A percentile compares a stretch with the other conserved stretches of the same genome.
Evolutionary conservation across 2,797 vertebrate species (phyloP).

Genomic region (Sebastes goodei): DNA sequence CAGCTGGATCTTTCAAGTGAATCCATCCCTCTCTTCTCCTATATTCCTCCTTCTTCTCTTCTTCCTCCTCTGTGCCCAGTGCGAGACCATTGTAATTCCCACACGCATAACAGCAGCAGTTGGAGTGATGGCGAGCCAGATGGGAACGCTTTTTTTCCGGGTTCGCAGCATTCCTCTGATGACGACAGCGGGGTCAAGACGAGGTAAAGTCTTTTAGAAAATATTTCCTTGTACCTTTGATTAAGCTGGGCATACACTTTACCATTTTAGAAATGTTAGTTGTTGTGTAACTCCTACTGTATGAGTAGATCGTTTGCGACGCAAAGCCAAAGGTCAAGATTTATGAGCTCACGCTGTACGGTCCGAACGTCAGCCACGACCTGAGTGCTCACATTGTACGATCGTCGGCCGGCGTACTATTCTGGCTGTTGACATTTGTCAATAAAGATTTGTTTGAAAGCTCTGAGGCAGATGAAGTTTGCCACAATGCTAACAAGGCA

Average conservation of each 20-base stretch:
- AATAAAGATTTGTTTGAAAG: too few species aligned
- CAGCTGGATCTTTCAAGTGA: slow-evolving; percentile 87
- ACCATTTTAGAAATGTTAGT: too few species aligned
- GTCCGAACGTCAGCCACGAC: too few species aligned
- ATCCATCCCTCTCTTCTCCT: slow-evolving; percentile 60
- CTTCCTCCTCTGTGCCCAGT: slow-evolving; percentile 50
- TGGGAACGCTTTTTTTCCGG: slow-evolving; percentile 50
- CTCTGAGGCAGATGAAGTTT: rapidly evolving
- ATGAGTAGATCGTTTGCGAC: too few species aligned
- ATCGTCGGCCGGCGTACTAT: too few species aligned
- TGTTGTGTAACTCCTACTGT: too few species aligned
- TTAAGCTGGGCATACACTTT: background rate
- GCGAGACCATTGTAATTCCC: slow-evolving; percentile 67
- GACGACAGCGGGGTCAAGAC: slow-evolving; percentile 46
- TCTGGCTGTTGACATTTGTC: too few species aligned
- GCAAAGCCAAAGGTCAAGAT: too few species aligned
- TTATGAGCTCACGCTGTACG: too few species aligned
- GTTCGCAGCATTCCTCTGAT: slow-evolving; percentile 30
- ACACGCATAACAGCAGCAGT: slow-evolving; percentile 67
- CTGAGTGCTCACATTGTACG: too few species aligned
- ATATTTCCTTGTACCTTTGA: slow-evolving; percentile 4
- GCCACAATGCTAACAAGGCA: too few species aligned
- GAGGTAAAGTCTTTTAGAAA: slow-evolving; percentile 35
- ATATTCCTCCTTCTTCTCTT: slow-evolving; percentile 54
- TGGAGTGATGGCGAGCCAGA: slow-evolving; percentile 82